phyloP scores from a whole-genome alignment of 1,140 invertebrate species.

The Acromyrmex charruanus region DNA sequence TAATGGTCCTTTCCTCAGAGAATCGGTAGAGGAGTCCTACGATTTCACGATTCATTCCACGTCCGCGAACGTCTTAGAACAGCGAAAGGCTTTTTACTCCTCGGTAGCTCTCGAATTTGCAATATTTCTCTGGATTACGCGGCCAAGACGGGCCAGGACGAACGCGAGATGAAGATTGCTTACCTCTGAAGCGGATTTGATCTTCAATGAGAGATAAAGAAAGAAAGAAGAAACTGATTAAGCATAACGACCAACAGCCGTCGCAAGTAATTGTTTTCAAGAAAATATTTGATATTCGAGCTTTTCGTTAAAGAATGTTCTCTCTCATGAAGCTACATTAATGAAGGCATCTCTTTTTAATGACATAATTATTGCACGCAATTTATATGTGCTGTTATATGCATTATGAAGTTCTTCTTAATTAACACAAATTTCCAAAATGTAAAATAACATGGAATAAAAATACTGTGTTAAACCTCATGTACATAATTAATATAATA shows the following conservation, averaged over 20 bases:
- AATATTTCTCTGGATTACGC: conserved; percentile 64
- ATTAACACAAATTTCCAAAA: background rate
- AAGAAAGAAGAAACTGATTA: background rate
- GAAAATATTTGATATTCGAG: conserved; percentile 46
- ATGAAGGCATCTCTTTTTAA: background rate
- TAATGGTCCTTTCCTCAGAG: conserved; percentile 57
- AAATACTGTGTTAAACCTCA: background rate
- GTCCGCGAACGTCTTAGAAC: conserved; percentile 56
- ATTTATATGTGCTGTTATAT: background rate
- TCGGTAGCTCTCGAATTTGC: conserved; percentile 59
- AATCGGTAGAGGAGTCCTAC: conserved; percentile 41
- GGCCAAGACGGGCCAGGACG: conserved; percentile 32
- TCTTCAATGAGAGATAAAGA: conserved; percentile 16
- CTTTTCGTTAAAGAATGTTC: conserved; percentile 16
- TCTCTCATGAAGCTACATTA: background rate
- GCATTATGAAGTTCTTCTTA: background rate
- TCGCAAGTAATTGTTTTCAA: conserved; percentile 44
- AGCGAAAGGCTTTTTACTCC: conserved; percentile 63
- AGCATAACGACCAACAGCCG: background rate
- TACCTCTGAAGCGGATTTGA: conserved; percentile 19
- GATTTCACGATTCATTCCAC: conserved; percentile 66
- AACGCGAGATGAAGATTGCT: conserved; percentile 40
- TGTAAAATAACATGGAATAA: background rate
- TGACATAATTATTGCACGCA: background rate
- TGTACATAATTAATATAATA: background rate